Conservation (phyloP, 1,140 invertebrate species). For the Eupeodes corollae region DNA sequence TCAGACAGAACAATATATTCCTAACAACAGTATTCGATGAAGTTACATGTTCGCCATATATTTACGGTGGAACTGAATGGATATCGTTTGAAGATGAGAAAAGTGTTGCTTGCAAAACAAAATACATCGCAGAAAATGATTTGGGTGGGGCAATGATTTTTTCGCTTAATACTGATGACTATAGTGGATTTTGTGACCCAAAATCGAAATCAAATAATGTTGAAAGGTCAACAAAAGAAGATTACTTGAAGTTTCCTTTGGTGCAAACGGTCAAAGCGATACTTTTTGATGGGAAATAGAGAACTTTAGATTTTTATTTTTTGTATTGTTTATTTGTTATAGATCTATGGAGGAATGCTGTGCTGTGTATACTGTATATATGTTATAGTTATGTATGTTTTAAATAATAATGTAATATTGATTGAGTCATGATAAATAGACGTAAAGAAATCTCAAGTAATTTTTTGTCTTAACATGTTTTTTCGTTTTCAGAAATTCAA, state of each 20-base stretch:
- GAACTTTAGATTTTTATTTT: too few species aligned
- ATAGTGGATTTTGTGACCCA: conserved; percentile 35
- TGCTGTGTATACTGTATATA: too few species aligned
- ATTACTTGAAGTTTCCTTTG: conserved; percentile 28
- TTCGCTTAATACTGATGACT: conserved; percentile 64
- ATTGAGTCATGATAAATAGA: too few species aligned
- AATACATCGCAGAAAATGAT: conserved; percentile 49
- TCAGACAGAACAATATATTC: conserved; percentile 42
- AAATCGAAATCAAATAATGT: conserved; percentile 10
- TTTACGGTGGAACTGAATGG: conserved; percentile 66
- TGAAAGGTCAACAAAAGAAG: conserved; percentile 12
- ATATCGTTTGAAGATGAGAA: conserved; percentile 72
- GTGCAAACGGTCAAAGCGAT: conserved; percentile 24
- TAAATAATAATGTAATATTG: too few species aligned
- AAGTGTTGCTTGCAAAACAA: conserved; percentile 63
- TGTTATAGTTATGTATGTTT: too few species aligned
- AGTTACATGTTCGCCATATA: conserved; percentile 65
- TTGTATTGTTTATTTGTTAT: too few species aligned
- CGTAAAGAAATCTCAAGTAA: too few species aligned
- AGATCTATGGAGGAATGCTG: too few species aligned
- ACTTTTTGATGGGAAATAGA: conserved; percentile 6
- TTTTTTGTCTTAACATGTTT: too few species aligned
- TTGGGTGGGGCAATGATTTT: conserved; percentile 66
- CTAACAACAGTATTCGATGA: conserved; percentile 48
- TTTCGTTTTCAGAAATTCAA: too few species aligned